Evolutionary conservation across 2,888 invertebrate genomes (phyloP), one percentile per base, ranked within the genome.

Genomic region (Mythimna loreyi): DNA sequence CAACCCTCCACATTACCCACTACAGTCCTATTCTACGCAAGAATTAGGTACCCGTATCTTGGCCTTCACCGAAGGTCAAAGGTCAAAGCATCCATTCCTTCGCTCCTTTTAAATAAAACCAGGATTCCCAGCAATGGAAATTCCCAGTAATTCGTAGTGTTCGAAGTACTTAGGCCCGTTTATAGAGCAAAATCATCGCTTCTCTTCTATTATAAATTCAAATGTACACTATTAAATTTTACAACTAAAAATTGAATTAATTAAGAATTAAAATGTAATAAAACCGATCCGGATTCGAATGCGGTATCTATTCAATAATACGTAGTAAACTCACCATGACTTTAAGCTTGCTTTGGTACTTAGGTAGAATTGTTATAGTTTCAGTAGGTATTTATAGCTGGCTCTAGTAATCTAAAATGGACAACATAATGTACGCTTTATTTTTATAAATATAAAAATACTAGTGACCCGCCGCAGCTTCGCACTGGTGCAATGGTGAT

Each of bases 251-350:
- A 66, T 71, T 82, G 82, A 86, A 87, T 85, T 82, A 85, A 85
- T 87, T 81, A 76, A 72, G 59, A 77, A 86, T 86, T 86, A 81
- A 87, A 87, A 81, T 73, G 72, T 86, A 78, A 84, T 85, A 86
- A 87, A 83, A 82, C n/a, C 72, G 62, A 78, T 80, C 75, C 72
- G 78, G 78, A 81, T 75, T 81, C 75, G 71, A 75, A 60, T 72
- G 67, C 76, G 72, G 75, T 68, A 81, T 61, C 67, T 75, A 70
- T 81, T 83, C 58, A 70, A 82, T 77, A 77, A 77, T 78, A 74
- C 61, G 78, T 47, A 47, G 55, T 76, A 63, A 72, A 68, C 62
- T 67, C 40, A 49, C 33, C 50, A 53, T 67, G 47, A 40, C 47
- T 49, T 57, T 60, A 33, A 68, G 30, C 47, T 49, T 63, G 36